Base-by-base conservation (phyloP, 2,888 invertebrate species). In the Eupithecia tripunctaria region DNA sequence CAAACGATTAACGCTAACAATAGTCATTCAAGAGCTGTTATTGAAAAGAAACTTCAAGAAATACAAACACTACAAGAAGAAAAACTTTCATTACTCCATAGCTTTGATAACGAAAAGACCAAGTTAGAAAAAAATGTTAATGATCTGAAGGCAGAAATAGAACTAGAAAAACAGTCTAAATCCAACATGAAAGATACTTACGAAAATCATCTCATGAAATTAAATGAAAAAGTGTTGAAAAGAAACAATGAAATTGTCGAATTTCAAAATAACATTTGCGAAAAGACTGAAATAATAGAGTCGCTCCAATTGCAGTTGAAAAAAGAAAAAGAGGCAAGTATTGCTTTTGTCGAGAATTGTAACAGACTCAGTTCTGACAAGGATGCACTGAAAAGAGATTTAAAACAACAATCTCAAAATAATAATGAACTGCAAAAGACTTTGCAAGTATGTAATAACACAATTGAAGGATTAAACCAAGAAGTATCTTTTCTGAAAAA, bases 201-300 rank as follows among this genome's bases (percentile, higher is more conserved):
- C 76, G 92, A 92, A 64, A 89, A 83, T 77, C 86, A 88, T 68
- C 80, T 91, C 51, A 91, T 92, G 91, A 90, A 89, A 69, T 78
- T 92, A 7, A 93, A 93, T 76, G 92, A 92, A 81, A 92, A 92
- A 79, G 85, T 92, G 6, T 79, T 90, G 18, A 92, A 92, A 72
- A 87, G 91, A 76, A 92, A 91, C 76, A 92, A 93, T 83, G 93
- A 93, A 82, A 79, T 92, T 10, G 90, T 92, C 47, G 92, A 92
- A 78, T 75, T 92, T 71, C 92, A 92, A 82, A 90, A 93, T 78
- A 91, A 85, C 76, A 81, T 91, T 76, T 86, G 87, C 47, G 83
- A 86, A 76, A 91, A 90, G 56, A 89, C 90, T 68, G 92, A 92
- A 82, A 82, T 82, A 71, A 89, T 92, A 64, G 91, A 92, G 79